These are phyloP conservation scores for Lumbricus terrestris DNA, from an alignment of 2,888 invertebrate species.

Conservation along the genomic window DNA sequence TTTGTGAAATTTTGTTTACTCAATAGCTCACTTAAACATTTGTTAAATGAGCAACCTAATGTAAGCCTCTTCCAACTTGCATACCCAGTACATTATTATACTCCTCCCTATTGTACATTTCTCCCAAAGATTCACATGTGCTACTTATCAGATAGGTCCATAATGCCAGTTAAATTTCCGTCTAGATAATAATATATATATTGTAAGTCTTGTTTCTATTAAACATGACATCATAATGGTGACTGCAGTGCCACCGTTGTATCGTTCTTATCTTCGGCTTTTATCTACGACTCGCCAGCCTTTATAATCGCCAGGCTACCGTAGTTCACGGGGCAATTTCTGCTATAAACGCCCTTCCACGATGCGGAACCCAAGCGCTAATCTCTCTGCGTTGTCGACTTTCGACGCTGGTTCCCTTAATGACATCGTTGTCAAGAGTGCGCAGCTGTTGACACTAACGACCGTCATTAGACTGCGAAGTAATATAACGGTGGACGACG, in stretches of 20 bases:
- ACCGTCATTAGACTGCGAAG: not conserved
- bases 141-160: too few species aligned
- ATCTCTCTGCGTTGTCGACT: not conserved
- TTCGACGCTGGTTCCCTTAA: not conserved
- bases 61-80: too few species aligned
- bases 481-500: not conserved
- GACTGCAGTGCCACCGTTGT: not conserved
- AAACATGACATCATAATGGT: not conserved
- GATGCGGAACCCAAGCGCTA: not conserved
- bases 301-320: not conserved
- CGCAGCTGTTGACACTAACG: not conserved
- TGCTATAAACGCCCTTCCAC: not conserved
- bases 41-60: too few species aligned
- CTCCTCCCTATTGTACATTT: too few species aligned
- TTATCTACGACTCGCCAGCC: not conserved
- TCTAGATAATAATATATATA: too few species aligned
- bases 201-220: slow-evolving; percentile 3
- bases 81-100: too few species aligned
- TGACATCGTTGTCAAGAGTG: not conserved
- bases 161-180: too few species aligned
- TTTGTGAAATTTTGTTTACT: too few species aligned
- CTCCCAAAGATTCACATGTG: too few species aligned
- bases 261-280: not conserved
- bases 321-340: not conserved
- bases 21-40: too few species aligned